Evolutionary conservation across 1,140 invertebrate species (phyloP).

Genomic region (Heliothis subflexa): DNA sequence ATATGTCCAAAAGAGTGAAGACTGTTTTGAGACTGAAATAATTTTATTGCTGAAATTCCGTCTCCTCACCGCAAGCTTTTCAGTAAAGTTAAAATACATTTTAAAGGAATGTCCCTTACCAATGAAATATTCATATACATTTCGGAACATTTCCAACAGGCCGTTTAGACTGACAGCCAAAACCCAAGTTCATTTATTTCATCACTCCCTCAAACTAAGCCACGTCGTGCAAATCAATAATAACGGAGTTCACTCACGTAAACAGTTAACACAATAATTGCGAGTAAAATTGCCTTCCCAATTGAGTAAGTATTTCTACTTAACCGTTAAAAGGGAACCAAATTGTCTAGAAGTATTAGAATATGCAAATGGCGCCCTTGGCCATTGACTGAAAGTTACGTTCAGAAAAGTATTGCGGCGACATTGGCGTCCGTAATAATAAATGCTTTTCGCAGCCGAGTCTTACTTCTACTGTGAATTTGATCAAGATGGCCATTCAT

Average conservation of each 20-base stretch:
- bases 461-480: background rate
- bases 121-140: constrained; percentile 25
- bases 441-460: constrained; percentile 1
- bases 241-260: constrained; percentile 20
- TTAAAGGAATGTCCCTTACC: constrained; percentile 14
- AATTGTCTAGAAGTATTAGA: constrained; percentile 17
- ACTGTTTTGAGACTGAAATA: background rate
- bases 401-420: background rate
- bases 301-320: constrained; percentile 26
- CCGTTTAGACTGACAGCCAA: constrained; percentile 9
- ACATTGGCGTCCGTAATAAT: background rate
- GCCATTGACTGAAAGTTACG: constrained; percentile 8
- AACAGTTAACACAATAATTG: constrained; percentile 34
- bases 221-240: constrained; percentile 26
- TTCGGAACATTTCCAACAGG: constrained; percentile 18
- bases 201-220: constrained; percentile 15
- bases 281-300: constrained; percentile 10
- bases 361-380: constrained; percentile 24
- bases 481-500: background rate
- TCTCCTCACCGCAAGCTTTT: background rate
- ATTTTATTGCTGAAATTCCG: constrained; percentile 4
- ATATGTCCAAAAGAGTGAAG: background rate
- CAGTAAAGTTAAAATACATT: constrained; percentile 26
- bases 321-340: constrained; percentile 19
- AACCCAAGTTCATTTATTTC: constrained; percentile 30